phyloP scores from a whole-genome alignment of 2,113 vertebrate genomes.

The Arothron firmamentum region DNA sequence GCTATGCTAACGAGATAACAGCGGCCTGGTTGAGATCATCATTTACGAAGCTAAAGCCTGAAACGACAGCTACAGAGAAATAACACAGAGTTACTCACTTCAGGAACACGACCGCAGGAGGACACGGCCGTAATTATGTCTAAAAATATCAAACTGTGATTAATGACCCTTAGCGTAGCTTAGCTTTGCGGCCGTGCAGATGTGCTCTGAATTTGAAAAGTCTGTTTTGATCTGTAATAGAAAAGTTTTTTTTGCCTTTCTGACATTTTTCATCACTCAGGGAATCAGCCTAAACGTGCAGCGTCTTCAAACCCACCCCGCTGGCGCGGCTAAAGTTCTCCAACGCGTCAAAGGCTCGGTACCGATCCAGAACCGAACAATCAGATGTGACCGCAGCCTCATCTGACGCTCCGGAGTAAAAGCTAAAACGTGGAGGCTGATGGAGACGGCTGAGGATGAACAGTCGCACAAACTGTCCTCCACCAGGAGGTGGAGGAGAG shows the following conservation, averaged over 20 bases:
- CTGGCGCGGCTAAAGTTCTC: slow-evolving; percentile 14
- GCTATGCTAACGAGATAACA: slow-evolving; percentile 28
- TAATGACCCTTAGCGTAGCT: slow-evolving; percentile 55
- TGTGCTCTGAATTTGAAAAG: too few relatives aligned
- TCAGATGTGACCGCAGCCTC: slow-evolving; percentile 52
- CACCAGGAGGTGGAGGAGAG: slow-evolving; percentile 44
- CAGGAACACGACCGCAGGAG: slow-evolving; percentile 28
- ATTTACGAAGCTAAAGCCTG: slow-evolving; percentile 30
- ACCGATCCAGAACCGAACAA: slow-evolving; percentile 55
- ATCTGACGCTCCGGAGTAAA: slow-evolving; percentile 43
- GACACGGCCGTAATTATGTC: slow-evolving; percentile 56
- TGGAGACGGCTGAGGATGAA: slow-evolving; percentile 29
- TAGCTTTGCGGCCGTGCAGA: neutral
- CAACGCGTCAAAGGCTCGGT: neutral
- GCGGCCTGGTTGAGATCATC: slow-evolving; percentile 15
- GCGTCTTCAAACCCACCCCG: too few relatives aligned
- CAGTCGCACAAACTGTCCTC: slow-evolving; percentile 16
- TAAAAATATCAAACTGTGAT: slow-evolving; percentile 67
- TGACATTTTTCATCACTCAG: too few relatives aligned
- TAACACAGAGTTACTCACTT: slow-evolving; percentile 1
- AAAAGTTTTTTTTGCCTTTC: too few relatives aligned
- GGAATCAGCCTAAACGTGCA: too few relatives aligned
- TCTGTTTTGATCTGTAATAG: too few relatives aligned
- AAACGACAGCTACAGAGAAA: slow-evolving; percentile 25
- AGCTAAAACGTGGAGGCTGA: slow-evolving; percentile 29